These are phyloP conservation scores for Drosophila arawakana DNA, from an alignment of 1,140 invertebrate genomes.

Conservation along the genomic window DNA sequence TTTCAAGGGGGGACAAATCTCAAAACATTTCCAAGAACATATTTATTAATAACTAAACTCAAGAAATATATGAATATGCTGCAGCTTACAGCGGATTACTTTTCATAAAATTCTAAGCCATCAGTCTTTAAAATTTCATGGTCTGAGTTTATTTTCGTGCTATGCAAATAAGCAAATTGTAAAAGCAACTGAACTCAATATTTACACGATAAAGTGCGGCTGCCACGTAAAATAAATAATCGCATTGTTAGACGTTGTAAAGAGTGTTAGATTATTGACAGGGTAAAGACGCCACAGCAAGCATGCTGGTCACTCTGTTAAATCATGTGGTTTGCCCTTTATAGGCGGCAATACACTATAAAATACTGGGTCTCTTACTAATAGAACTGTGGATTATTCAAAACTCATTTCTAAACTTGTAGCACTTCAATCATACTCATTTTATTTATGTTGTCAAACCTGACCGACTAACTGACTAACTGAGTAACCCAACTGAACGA, in stretches of 20 bases:
- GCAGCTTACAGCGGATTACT: too few relatives aligned
- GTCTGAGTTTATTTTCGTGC: constrained; percentile 16
- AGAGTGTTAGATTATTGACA: constrained; percentile 4
- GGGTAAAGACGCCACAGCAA: background rate
- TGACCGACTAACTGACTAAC: constrained; percentile 28
- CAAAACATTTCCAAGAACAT: too few relatives aligned
- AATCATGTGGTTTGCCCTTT: constrained; percentile 14
- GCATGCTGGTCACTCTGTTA: background rate
- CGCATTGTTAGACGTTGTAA: constrained; percentile 16
- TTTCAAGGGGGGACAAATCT: too few relatives aligned
- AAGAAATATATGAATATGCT: too few relatives aligned
- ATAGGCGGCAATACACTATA: background rate
- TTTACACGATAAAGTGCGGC: constrained; percentile 30
- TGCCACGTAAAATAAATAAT: constrained; percentile 34
- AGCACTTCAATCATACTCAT: too few relatives aligned
- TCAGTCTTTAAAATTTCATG: too few relatives aligned
- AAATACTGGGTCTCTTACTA: too few relatives aligned
- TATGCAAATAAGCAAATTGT: constrained; percentile 44
- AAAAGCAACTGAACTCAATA: constrained; percentile 29
- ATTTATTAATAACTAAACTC: too few relatives aligned
- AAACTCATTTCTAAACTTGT: too few relatives aligned
- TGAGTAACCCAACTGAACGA: constrained; percentile 20
- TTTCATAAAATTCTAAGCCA: too few relatives aligned
- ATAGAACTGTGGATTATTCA: too few relatives aligned
- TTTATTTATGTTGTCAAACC: background rate